These are phyloP conservation scores for Drosophila flavopinicola DNA, from an alignment of 2,888 invertebrate genomes.

Conservation along the genomic window DNA sequence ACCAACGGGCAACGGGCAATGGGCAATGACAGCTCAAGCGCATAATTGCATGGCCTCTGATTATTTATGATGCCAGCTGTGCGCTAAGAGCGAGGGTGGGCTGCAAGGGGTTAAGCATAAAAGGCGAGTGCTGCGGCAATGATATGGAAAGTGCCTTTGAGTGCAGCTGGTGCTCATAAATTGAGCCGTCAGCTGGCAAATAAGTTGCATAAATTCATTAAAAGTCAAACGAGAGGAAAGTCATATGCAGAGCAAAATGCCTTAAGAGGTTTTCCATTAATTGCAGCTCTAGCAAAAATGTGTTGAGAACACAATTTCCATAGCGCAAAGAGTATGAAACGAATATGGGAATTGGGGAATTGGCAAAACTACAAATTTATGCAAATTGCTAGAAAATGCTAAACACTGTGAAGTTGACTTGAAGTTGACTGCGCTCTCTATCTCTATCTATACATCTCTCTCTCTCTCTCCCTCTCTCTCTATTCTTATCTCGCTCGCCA, in stretches of 20 bases:
- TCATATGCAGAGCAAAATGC: slow-evolving; percentile 16
- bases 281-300: slow-evolving; percentile 35
- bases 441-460: too few relatives aligned
- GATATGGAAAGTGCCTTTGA: slow-evolving; percentile 50
- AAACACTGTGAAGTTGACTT: slow-evolving; percentile 41
- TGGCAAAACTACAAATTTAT: slow-evolving; percentile 48
- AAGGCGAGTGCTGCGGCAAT: slow-evolving; percentile 25
- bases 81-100: slow-evolving; percentile 6
- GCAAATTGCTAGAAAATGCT: slow-evolving; percentile 57
- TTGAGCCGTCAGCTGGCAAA: slow-evolving; percentile 71
- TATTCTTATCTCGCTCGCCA: slow-evolving; percentile 3
- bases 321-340: slow-evolving; percentile 6
- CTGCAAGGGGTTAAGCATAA: slow-evolving; percentile 19
- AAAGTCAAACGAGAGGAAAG: slow-evolving; percentile 34
- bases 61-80: slow-evolving; percentile 65
- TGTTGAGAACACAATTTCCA: slow-evolving; percentile 11
- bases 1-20: slow-evolving; percentile 66
- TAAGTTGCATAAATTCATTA: slow-evolving; percentile 69
- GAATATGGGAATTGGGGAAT: slow-evolving; percentile 23
- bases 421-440: background rate
- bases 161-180: slow-evolving; percentile 60
- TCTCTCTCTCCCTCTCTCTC: background rate
- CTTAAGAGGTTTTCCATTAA: slow-evolving; percentile 49
- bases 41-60: slow-evolving; percentile 65
- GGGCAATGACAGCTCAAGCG: slow-evolving; percentile 74